Conservation (phyloP, 2,888 invertebrate species). For the Caenorhabditis sinica region DNA sequence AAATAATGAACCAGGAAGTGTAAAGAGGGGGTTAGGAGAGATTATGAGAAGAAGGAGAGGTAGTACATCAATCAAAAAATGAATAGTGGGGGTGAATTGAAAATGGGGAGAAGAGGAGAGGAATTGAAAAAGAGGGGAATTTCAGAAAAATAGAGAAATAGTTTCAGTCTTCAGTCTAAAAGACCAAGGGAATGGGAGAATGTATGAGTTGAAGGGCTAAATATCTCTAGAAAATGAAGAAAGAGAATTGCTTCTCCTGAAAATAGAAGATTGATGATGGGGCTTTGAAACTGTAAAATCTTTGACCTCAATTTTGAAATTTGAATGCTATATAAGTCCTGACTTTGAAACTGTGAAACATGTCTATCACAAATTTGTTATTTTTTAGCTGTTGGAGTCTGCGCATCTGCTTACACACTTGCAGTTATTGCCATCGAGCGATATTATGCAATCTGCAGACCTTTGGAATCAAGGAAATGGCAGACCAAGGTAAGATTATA, state of each 20-base stretch:
- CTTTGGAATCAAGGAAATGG: slow-evolving; percentile 88
- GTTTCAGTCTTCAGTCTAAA: slow-evolving; percentile 11
- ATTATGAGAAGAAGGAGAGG: slow-evolving; percentile 1
- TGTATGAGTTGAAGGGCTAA: slow-evolving; percentile 4
- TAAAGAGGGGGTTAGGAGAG: slow-evolving; percentile 10
- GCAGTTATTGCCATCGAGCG: slow-evolving; percentile 90
- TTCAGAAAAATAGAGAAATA: background rate
- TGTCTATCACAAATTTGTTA: no score
- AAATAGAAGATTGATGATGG: no score
- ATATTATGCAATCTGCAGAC: slow-evolving; percentile 90
- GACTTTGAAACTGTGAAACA: no score
- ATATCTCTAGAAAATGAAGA: background rate
- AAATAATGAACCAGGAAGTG: background rate
- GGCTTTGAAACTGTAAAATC: slow-evolving; percentile 6
- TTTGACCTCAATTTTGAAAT: background rate
- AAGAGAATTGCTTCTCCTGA: no score
- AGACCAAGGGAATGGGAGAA: background rate
- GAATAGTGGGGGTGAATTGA: slow-evolving; percentile 20
- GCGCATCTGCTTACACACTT: slow-evolving; percentile 89
- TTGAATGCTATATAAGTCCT: no score
- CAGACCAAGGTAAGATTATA: slow-evolving; percentile 86
- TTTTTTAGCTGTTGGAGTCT: slow-evolving; percentile 88
- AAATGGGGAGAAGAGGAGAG: background rate
- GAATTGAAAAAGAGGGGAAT: slow-evolving; percentile 11
- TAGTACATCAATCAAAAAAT: slow-evolving; percentile 50